phyloP scores from a whole-genome alignment of 2,888 invertebrate genomes.

The Drosophila mulleri region DNA sequence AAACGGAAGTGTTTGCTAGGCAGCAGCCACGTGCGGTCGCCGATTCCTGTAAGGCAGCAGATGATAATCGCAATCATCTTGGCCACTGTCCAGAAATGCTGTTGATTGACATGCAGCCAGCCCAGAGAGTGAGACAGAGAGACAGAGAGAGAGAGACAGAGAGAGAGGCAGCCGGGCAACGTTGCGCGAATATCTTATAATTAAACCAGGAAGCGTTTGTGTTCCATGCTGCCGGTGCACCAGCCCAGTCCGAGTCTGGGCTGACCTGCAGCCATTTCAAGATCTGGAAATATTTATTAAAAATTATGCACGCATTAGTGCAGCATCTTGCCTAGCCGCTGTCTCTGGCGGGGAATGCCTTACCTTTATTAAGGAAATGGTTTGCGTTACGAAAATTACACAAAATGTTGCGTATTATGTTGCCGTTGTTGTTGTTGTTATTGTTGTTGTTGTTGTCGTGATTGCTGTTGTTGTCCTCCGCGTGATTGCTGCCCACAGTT shows the following conservation, averaged over 20 bases:
- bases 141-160: not conserved
- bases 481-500: conserved; percentile 44
- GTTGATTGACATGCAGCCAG: conserved; percentile 76
- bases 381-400: conserved; percentile 69
- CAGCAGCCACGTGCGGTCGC: not conserved
- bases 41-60: conserved; percentile 17
- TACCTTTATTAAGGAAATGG: conserved; percentile 73
- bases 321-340: conserved; percentile 28
- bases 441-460: conserved; percentile 41
- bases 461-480: conserved; percentile 16
- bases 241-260: conserved; percentile 3
- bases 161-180: conserved; percentile 22
- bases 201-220: conserved; percentile 82
- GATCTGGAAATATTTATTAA: conserved; percentile 80
- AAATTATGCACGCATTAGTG: conserved; percentile 80
- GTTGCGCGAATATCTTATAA: conserved; percentile 65
- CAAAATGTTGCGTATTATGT: conserved; percentile 71
- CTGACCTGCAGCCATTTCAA: conserved; percentile 54
- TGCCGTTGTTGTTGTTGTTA: conserved; percentile 17
- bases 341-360: conserved; percentile 33
- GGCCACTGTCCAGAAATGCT: conserved; percentile 52
- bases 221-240: conserved; percentile 17
- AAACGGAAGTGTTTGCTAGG: conserved; percentile 77
- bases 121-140: not conserved
- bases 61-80: conserved; percentile 73